Base-by-base conservation (phyloP, 2,888 invertebrate genomes). In the Hydrotaea cyrtoneurina region DNA sequence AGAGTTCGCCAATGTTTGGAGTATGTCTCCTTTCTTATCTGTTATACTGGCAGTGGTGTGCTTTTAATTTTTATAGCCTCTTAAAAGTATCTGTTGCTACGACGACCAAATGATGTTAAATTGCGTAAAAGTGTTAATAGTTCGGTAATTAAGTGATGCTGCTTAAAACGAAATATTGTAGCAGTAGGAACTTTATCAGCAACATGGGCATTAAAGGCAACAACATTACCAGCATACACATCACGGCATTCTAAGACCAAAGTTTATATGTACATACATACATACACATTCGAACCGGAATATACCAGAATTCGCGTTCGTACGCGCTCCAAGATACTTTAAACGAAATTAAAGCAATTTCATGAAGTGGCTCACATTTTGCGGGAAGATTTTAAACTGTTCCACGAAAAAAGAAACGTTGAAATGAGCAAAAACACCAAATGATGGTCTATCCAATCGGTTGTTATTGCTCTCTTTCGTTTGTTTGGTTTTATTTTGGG, bases 91-190 rank as follows among this genome's bases (percentile, higher is more conserved):
- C 83, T 83, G 72, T 66, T 78, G 50, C 66, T 62, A 23, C 23
- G 55, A 13, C 64, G 62, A 53, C 31, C 55, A 77, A 83, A 77
- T 82, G 76, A 71, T 82, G 85, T 71, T 85, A 77, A 79, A 77
- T 85, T 85, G 85, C 74, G 76, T 82, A 80, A 79, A 82, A 82
- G 85, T 85, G 85, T 80, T 85, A 85, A 85, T 85, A 85, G 85
- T 23, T 77, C 76, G 74, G 73, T 74, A 66, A 85, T 85, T 85
- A 85, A 80, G 69, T 77, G 69, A 2, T 46, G 59, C 76, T 77
- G 77, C 79, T 85, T 85, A 77, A 82, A 72, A 76, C 57, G 26
- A 73, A 36, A 76, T 74, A 46, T 26, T 23, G 66, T 31, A 59
- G 21, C n/a, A 55, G 10, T 11, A 59, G 19, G 46, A 66, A 43